Evolutionary conservation across 2,113 vertebrate genomes (phyloP).

Genomic region (Pan troglodytes): DNA sequence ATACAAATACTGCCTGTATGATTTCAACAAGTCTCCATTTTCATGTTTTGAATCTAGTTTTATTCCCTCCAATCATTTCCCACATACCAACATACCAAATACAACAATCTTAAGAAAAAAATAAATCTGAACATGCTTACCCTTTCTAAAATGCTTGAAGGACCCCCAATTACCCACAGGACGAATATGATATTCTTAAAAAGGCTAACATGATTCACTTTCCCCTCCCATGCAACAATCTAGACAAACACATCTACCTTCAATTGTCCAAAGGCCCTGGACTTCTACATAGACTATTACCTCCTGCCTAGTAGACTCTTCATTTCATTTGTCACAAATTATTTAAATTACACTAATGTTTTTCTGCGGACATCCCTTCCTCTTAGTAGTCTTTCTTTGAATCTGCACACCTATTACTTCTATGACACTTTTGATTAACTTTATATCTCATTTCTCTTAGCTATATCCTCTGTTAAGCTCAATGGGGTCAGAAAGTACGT

Average conservation of each 20-base stretch:
- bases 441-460: not conserved
- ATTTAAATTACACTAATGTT: not conserved
- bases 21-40: not conserved
- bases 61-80: not conserved
- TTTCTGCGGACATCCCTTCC: not conserved
- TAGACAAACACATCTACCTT: not conserved
- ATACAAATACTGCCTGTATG: not conserved
- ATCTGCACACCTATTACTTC: not conserved
- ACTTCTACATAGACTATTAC: not conserved
- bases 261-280: not conserved
- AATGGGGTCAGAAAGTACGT: not conserved
- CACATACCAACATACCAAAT: not conserved
- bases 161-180: not conserved
- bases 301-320: not conserved
- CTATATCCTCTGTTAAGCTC: not conserved
- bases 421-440: not conserved
- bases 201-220: not conserved
- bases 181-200: not conserved
- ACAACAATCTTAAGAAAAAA: not conserved
- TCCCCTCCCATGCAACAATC: not conserved
- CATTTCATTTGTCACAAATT: not conserved
- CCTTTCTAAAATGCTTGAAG: not conserved
- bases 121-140: not conserved
- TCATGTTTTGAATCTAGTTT: not conserved
- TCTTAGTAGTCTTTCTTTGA: not conserved